Base-by-base conservation (phyloP, 2,113 vertebrate species). In the Cyanistes caeruleus region DNA sequence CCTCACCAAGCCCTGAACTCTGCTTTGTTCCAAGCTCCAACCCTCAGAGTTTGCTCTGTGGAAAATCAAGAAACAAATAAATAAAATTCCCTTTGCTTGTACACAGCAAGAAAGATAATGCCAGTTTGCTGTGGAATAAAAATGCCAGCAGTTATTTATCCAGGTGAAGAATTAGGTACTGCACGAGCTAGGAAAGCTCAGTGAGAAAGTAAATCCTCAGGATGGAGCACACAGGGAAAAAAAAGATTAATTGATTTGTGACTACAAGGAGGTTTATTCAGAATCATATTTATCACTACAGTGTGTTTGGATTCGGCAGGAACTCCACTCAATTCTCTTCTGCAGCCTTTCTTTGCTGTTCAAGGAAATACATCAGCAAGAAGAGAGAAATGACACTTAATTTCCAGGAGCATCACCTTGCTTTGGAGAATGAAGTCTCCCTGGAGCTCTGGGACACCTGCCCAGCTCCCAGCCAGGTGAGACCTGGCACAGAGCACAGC, bases 211-310 rank as follows among this genome's bases (percentile, higher is more conserved):
- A 97, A 97, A 97, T 97, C 94, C 89, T 92, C 20, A 87, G 84
- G 89, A 97, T 79, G 63, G 69, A 94, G 84, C 6, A 3, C 78
- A 75, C 11, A 13, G 85, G 87, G 78, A 59, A 76, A 92, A 93
- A 80, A 96, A 87, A 88, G 97, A 97, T 97, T 89, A 96, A 97
- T 97, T 98, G 97, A 93, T 89, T 89, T 75, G 18, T 93, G 96
- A 95, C 91, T 95, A 96, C 20, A 69, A 94, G 93, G 83, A 94
- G 93, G 94, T 94, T 97, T 97, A 97, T 98, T 97, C 96, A 67
- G 91, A 94, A 92, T 80, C 67, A 21, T 97, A 98, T 98, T 97
- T 97, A 97, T 97, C 97, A 97, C 97, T 96, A 93, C 90, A 96
- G 97, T 96, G 96, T 96, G 96, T 81, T 69, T 95, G 96, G 97